A percentile compares a stretch with the other conserved stretches of the same genome.
phyloP scores from a whole-genome alignment of 1,140 invertebrate genomes.

The Eupristina koningsbergeri region DNA sequence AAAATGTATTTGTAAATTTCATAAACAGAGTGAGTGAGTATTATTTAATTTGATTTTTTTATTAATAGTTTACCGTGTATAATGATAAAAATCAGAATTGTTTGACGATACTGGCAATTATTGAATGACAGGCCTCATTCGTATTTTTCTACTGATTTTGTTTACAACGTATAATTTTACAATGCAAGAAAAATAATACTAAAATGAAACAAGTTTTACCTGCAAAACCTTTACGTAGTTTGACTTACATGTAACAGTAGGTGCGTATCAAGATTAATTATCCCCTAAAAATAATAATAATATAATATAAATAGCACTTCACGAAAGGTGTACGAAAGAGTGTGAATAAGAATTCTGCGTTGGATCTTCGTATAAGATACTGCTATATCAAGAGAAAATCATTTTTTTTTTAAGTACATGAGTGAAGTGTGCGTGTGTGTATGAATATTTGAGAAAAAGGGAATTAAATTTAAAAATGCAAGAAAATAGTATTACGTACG shows the following conservation, averaged over 20 bases:
- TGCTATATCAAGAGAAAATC: not conserved
- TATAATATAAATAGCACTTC: conserved; percentile 9
- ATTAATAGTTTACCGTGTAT: not conserved
- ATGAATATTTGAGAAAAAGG: conserved; percentile 9
- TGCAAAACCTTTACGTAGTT: conserved; percentile 20
- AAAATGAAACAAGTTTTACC: not conserved
- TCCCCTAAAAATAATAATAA: not conserved
- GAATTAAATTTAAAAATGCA: not conserved
- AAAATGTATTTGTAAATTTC: no score
- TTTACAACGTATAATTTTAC: conserved; percentile 23
- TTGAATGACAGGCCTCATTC: not conserved
- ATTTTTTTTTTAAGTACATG: not conserved
- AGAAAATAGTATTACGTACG: conserved; percentile 6
- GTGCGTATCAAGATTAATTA: not conserved
- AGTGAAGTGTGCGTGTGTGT: no score
- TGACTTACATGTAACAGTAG: not conserved
- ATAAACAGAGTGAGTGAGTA: no score
- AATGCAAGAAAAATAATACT: not conserved
- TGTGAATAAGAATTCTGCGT: not conserved
- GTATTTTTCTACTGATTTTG: not conserved
- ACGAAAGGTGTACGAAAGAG: conserved; percentile 4
- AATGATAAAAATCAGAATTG: no score
- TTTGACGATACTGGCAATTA: not conserved
- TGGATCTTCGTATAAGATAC: conserved; percentile 11
- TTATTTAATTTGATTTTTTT: no score